Evolutionary conservation across 2,113 vertebrate genomes (phyloP).

Genomic region (Sialia sialis): DNA sequence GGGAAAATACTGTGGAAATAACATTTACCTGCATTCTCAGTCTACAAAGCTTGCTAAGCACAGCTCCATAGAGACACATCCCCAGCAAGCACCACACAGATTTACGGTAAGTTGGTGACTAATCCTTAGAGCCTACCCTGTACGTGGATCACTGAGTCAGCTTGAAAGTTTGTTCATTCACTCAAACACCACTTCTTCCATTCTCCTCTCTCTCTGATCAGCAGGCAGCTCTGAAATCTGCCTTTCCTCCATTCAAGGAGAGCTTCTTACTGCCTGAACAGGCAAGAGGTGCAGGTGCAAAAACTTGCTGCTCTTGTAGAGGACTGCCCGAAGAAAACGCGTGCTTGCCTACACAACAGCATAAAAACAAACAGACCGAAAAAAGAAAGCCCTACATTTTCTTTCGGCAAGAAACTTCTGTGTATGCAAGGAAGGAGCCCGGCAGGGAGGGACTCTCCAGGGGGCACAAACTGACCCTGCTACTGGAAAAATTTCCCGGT

Average conservation of each 20-base stretch:
- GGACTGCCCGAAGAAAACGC: not conserved
- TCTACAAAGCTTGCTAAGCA: not conserved
- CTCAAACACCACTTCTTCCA: constrained; percentile 56
- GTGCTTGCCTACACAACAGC: not conserved
- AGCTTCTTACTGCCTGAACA: not conserved
- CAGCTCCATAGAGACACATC: not conserved
- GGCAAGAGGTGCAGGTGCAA: not conserved
- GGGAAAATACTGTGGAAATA: constrained; percentile 48
- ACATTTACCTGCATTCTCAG: constrained; percentile 16
- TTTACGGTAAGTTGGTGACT: constrained; percentile 78
- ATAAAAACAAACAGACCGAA: not conserved
- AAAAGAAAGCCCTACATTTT: not conserved
- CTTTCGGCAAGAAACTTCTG: not conserved
- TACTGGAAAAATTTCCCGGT: not conserved
- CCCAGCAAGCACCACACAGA: constrained; percentile 49
- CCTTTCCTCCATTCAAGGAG: not conserved
- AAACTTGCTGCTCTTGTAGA: not conserved
- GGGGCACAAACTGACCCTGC: not conserved
- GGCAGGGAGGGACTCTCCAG: not conserved
- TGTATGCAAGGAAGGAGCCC: not conserved
- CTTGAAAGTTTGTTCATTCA: constrained; percentile 70
- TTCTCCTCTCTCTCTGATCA: not conserved
- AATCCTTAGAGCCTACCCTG: constrained; percentile 48
- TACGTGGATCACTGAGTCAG: constrained; percentile 55
- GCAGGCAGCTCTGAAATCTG: not conserved